phyloP scores from a whole-genome alignment of 2,888 invertebrate genomes.

The Tenthredo amoena region DNA sequence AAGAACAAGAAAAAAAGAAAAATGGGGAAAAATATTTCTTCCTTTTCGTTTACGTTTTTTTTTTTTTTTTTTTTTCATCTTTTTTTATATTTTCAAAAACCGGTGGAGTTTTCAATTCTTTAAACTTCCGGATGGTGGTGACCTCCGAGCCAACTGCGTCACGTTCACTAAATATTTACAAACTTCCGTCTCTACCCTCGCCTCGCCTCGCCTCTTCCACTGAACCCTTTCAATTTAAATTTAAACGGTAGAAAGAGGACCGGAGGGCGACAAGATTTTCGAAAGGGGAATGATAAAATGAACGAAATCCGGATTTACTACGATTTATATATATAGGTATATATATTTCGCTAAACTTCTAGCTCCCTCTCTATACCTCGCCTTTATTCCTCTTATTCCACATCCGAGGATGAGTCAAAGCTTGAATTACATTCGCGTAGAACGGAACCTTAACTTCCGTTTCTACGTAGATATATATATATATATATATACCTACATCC shows the following conservation, averaged over 20 bases:
- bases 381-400: neutral
- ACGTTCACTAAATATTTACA: slow-evolving; percentile 45
- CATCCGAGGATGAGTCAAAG: slow-evolving; percentile 12
- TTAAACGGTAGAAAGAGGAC: slow-evolving; percentile 36
- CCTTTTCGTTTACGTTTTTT: neutral
- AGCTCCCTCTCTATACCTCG: neutral
- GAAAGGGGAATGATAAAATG: slow-evolving; percentile 11
- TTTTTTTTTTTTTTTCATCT: neutral
- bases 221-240: slow-evolving; percentile 37
- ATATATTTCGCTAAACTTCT: slow-evolving; percentile 1
- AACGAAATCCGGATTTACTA: slow-evolving; percentile 11
- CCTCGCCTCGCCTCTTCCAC: neutral
- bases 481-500: neutral
- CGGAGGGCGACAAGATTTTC: slow-evolving; percentile 8
- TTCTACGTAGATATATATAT: neutral
- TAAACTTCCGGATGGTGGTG: neutral
- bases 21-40: neutral
- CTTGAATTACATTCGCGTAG: slow-evolving; percentile 15
- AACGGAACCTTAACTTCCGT: neutral
- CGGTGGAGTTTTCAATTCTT: neutral
- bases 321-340: neutral
- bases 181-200: neutral
- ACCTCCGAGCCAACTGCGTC: neutral
- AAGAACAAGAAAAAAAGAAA: neutral
- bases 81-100: neutral